phyloP scores from a whole-genome alignment of 64 coral and sea anemone genomes.

The Orbicella faveolata region DNA sequence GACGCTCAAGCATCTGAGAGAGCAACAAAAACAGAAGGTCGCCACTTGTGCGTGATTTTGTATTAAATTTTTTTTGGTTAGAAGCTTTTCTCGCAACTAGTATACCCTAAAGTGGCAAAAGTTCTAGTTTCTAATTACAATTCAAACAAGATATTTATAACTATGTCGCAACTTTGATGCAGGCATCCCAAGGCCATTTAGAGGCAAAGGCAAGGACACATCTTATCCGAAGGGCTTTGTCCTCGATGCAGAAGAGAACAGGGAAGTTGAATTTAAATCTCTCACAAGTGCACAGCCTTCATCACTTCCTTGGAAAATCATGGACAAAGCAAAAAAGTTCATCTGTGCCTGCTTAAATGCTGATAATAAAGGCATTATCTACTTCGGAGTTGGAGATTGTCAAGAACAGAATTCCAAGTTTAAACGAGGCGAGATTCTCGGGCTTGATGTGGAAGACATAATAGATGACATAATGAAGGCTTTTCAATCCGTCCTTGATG shows the following conservation, averaged over 20 bases:
- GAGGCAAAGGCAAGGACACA: constrained; percentile 27
- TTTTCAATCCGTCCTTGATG: constrained; percentile 42
- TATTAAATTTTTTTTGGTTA: too few species aligned
- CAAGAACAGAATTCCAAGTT: constrained; percentile 34
- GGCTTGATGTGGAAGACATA: constrained; percentile 12
- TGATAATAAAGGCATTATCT: constrained; percentile 46
- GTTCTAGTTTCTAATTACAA: too few species aligned
- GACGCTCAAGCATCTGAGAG: too few species aligned
- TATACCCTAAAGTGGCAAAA: too few species aligned
- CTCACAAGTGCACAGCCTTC: background rate
- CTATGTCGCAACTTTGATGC: background rate
- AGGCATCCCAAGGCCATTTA: constrained; percentile 30
- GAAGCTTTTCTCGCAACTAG: too few species aligned
- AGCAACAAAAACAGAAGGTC: too few species aligned
- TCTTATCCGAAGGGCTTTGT: constrained; percentile 21
- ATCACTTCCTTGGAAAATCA: constrained; percentile 52
- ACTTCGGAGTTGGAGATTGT: constrained; percentile 47
- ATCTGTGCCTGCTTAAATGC: constrained; percentile 55
- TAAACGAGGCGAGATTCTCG: constrained; percentile 6
- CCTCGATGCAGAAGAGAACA: constrained; percentile 45
- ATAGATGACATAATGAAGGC: constrained; percentile 48
- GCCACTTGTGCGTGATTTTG: too few species aligned
- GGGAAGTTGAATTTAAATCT: constrained; percentile 55
- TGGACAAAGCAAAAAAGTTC: constrained; percentile 56
- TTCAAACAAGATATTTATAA: too few species aligned